These are phyloP conservation scores for Noturus placidus DNA, from an alignment of 2,113 vertebrate genomes.

Conservation along the genomic window DNA sequence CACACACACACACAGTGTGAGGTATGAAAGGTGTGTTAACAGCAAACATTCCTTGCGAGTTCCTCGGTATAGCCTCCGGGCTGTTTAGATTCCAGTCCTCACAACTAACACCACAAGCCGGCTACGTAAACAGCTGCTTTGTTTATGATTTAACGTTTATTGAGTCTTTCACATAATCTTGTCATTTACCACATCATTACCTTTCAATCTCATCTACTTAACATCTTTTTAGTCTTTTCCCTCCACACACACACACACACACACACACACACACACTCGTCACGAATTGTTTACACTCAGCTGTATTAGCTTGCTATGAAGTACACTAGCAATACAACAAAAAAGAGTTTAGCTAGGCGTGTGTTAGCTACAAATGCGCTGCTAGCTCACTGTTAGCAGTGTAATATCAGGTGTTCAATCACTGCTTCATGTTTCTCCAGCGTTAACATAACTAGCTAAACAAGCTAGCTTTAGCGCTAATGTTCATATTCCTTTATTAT, in stretches of 20 bases:
- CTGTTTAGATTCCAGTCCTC: neutral
- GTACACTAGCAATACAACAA: neutral
- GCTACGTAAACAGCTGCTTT: neutral
- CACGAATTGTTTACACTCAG: neutral
- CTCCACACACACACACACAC: neutral
- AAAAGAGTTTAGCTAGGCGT: neutral
- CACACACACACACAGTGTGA: constrained; percentile 45
- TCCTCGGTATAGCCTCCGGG: neutral
- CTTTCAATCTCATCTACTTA: neutral
- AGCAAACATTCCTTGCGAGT: constrained; percentile 8
- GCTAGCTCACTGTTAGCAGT: neutral
- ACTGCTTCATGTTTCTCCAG: neutral
- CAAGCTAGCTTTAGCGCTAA: no score
- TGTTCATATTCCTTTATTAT: no score
- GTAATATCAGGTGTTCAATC: neutral
- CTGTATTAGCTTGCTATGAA: neutral
- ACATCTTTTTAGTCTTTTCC: neutral
- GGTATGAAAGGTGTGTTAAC: constrained; percentile 49
- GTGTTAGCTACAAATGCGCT: neutral
- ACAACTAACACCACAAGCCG: neutral
- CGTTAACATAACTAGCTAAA: neutral
- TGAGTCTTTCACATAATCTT: neutral
- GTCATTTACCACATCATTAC: neutral
- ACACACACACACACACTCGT: neutral
- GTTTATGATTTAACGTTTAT: neutral